phyloP scores from a whole-genome alignment of 2,113 vertebrate genomes.

The Carassius auratus region DNA sequence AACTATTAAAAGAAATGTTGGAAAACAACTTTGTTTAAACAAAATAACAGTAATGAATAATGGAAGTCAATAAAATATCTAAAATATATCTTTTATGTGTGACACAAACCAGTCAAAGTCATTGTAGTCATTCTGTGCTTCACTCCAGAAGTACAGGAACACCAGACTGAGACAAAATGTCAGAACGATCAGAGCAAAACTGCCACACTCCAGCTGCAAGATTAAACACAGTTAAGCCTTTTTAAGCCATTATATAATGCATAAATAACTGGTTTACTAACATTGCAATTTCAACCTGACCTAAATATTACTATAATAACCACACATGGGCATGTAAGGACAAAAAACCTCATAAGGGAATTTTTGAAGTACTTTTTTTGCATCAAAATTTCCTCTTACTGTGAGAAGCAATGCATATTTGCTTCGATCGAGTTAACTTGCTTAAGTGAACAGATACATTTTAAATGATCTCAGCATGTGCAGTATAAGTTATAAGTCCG shows the following conservation, averaged over 20 bases:
- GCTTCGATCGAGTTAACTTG: not conserved
- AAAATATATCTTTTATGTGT: not conserved
- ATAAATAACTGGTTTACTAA: not conserved
- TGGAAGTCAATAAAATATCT: not conserved
- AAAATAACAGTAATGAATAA: slow-evolving; percentile 2
- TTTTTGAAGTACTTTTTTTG: not conserved
- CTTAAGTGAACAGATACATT: not conserved
- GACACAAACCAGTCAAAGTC: slow-evolving; percentile 88
- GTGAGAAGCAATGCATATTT: not conserved
- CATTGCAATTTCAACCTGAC: not conserved
- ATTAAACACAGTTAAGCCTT: slow-evolving; percentile 1
- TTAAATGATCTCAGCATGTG: not conserved
- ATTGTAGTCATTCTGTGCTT: slow-evolving; percentile 89
- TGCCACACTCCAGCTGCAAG: slow-evolving; percentile 76
- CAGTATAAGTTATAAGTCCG: not conserved
- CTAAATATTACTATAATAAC: slow-evolving; percentile 1
- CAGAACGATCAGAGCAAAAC: slow-evolving; percentile 78
- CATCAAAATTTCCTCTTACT: not conserved
- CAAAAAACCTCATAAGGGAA: not conserved
- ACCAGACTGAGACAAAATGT: slow-evolving; percentile 82
- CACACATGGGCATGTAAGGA: not conserved
- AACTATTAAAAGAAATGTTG: not conserved
- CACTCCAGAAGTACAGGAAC: slow-evolving; percentile 86
- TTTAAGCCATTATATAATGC: slow-evolving; percentile 14
- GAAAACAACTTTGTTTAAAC: not conserved